Base-by-base conservation (phyloP, 2,797 vertebrate genomes). In the Eulemur coronatus region DNA sequence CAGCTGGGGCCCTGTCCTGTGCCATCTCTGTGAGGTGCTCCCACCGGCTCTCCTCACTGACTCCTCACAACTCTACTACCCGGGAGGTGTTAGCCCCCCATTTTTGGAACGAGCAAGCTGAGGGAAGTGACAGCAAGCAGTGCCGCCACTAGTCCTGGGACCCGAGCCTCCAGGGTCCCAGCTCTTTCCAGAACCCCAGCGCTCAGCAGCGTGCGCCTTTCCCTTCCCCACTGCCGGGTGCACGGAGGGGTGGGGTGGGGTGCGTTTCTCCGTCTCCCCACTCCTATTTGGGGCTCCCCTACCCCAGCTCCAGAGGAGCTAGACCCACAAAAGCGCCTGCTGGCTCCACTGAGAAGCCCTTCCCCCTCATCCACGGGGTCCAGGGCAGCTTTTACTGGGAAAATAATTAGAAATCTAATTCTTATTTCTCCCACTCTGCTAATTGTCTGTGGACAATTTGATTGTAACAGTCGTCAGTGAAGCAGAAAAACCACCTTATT, bases 401-500 rank as follows among this genome's bases (percentile, higher is more conserved):
- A 97, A 98, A 98, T 98, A 98, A 98, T 98, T 98, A 98, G 98
- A 98, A 98, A 98, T 96, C 98, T 98, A 98, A 98, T 98, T 98
- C 97, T 98, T 98, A 93, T 98, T 98, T 98, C 98, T 98, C 98
- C 98, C 95, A 97, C 98, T 98, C 98, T 61, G 97, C 98, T 99
- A 98, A 98, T 98, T 98, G 98, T 98, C 97, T 98, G 98, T 98
- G 98, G 98, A 98, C 98, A 91, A 98, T 98, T 98, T 98, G 98
- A 98, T 98, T 98, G 98, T 98, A 97, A 98, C 98, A 97, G 98
- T 92, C 98, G 80, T 98, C 98, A 98, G 95, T 67, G 98, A 98
- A 98, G 98, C 98, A 99, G 98, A 98, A 99, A 98, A 98, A 98
- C 97, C 98, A 98, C 95, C 98, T 98, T 98, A 98, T 98, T 98